A percentile compares a stretch with the other conserved stretches of the same genome.
Evolutionary conservation across 1,140 invertebrate genomes (phyloP).

Genomic region (Choristoneura fumiferana): DNA sequence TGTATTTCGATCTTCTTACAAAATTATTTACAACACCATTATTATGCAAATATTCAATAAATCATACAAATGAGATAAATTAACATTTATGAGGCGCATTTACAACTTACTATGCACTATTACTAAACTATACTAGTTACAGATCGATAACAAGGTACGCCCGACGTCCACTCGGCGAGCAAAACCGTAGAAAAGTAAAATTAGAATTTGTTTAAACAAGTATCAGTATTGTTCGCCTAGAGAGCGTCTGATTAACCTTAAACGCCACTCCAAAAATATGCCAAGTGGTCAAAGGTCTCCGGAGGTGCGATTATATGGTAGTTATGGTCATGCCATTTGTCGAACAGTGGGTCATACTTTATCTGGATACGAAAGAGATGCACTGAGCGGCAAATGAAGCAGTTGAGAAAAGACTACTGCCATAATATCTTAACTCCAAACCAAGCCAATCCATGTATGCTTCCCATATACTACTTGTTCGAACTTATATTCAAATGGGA

Average conservation of each 20-base stretch:
- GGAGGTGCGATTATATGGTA: no score
- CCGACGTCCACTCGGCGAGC: not conserved
- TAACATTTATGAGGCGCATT: conserved; percentile 55
- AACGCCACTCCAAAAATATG: conserved; percentile 3
- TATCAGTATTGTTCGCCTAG: not conserved
- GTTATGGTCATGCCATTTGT: no score
- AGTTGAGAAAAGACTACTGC: no score
- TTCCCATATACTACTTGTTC: no score
- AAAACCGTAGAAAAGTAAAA: not conserved
- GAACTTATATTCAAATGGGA: no score
- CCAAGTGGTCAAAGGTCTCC: no score
- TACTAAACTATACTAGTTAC: conserved; percentile 32
- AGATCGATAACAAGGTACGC: conserved; percentile 45
- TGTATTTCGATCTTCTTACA: conserved; percentile 73
- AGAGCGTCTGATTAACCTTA: not conserved
- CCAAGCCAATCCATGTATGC: no score
- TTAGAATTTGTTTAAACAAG: not conserved
- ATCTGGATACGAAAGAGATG: no score
- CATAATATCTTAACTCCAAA: no score
- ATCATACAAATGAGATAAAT: conserved; percentile 71
- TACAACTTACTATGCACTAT: conserved; percentile 48
- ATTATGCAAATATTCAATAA: conserved; percentile 68
- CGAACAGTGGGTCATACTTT: no score
- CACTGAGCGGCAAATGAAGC: no score
- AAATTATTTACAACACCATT: conserved; percentile 74